phyloP scores from a whole-genome alignment of 2,113 vertebrate genomes.

The Pedionomus torquatus region DNA sequence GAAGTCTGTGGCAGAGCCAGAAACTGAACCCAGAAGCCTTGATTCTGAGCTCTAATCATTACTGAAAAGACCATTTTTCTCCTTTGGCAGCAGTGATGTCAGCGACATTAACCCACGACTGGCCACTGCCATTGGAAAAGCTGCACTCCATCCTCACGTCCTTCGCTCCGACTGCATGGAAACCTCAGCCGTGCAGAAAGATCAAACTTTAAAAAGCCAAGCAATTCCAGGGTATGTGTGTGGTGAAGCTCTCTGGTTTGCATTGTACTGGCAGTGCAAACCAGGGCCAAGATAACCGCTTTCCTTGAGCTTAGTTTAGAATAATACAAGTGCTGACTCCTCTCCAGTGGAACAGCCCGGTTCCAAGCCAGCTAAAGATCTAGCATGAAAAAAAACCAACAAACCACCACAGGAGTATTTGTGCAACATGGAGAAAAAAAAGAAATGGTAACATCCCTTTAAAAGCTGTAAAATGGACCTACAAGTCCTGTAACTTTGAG shows the following conservation, averaged over 20 bases:
- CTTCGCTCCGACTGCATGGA: not conserved
- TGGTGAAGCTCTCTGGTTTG: conserved; percentile 56
- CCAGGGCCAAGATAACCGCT: not conserved
- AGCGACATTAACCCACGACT: not conserved
- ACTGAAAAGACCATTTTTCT: not conserved
- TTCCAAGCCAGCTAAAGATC: not conserved
- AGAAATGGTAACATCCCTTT: not conserved
- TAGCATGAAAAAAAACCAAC: not conserved
- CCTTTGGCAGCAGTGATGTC: not conserved
- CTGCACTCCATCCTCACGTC: not conserved
- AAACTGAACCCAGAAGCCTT: not conserved
- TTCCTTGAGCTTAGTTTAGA: conserved; percentile 29
- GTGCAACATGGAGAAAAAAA: not conserved
- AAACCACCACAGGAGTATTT: not conserved
- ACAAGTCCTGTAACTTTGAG: not conserved
- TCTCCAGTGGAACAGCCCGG: not conserved
- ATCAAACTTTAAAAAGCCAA: conserved; percentile 60
- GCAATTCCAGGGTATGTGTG: conserved; percentile 58
- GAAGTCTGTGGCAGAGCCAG: conserved; percentile 4
- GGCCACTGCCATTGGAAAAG: not conserved
- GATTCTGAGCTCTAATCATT: not conserved
- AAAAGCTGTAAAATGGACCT: not conserved
- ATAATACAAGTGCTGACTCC: conserved; percentile 2
- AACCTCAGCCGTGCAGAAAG: conserved; percentile 21
- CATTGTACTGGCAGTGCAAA: conserved; percentile 38